Percentiles rank a stretch among this genome's conserved stretches.
phyloP scores from a whole-genome alignment of 2,113 vertebrate species.

The Psittacula cyanocephala region DNA sequence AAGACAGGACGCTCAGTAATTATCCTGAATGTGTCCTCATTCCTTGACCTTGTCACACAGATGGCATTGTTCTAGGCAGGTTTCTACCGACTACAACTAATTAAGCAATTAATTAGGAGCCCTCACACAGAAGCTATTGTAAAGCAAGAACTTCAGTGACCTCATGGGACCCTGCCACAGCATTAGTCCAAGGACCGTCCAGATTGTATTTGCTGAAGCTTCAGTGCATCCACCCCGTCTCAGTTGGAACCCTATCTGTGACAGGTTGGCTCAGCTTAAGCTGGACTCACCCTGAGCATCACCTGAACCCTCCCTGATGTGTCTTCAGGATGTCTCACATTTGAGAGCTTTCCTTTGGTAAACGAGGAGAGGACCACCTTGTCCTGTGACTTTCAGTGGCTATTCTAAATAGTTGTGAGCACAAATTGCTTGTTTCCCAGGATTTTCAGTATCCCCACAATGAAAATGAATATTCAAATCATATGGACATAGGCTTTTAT shows the following conservation, averaged over 20 bases:
- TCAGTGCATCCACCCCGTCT: neutral
- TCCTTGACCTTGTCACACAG: slow-evolving; percentile 24
- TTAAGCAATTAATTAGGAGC: slow-evolving; percentile 51
- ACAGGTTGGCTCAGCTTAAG: neutral
- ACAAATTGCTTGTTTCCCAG: neutral
- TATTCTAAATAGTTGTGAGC: neutral
- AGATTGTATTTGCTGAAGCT: neutral
- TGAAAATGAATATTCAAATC: neutral
- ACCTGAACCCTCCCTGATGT: neutral
- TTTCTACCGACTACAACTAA: slow-evolving; percentile 19
- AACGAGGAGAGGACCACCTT: neutral
- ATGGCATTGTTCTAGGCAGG: slow-evolving; percentile 20
- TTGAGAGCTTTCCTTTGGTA: neutral
- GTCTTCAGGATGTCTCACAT: neutral
- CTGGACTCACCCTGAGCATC: neutral
- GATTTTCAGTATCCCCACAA: neutral
- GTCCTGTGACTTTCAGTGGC: neutral
- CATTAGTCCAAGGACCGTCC: neutral
- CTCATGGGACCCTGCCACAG: neutral
- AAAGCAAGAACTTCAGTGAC: neutral
- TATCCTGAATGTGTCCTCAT: neutral
- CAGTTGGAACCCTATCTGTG: neutral
- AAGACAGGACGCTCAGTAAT: neutral
- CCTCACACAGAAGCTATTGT: neutral
- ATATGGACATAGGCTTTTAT: neutral